phyloP scores from a whole-genome alignment of 2,113 vertebrate genomes.

The Indicator indicator region DNA sequence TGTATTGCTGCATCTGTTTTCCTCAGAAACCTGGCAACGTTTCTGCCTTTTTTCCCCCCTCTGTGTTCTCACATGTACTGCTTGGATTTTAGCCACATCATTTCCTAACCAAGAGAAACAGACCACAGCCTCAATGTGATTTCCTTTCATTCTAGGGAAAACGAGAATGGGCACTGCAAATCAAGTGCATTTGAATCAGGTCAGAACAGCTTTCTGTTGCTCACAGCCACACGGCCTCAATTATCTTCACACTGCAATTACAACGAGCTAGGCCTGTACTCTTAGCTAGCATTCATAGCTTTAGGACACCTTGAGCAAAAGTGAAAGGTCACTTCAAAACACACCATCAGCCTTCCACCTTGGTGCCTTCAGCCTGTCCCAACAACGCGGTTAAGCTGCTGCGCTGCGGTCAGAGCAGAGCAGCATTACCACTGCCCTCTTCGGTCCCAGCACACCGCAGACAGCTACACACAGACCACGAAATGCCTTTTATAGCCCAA shows the following conservation, averaged over 20 bases:
- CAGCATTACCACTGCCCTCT: fast-evolving
- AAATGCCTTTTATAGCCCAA: not conserved
- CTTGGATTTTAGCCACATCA: not conserved
- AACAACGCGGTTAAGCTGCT: not conserved
- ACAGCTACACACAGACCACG: not conserved
- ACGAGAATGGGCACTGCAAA: not conserved
- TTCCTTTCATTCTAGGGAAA: not conserved
- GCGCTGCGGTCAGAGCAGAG: not conserved
- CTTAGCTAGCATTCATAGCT: not conserved
- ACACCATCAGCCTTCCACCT: not conserved
- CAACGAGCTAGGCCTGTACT: not conserved
- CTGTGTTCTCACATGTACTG: not conserved
- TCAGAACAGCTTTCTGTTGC: not conserved
- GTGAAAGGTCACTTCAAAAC: not conserved
- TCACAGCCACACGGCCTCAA: not conserved
- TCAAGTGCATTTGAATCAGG: not conserved
- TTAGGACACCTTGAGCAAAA: not conserved
- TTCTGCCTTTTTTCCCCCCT: fast-evolving
- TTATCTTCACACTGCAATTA: not conserved
- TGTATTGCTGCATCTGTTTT: not conserved
- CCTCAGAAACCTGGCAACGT: not conserved
- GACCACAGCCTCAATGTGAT: not conserved
- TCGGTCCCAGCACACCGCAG: not conserved
- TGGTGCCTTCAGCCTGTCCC: not conserved
- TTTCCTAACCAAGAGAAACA: not conserved